phyloP scores from a whole-genome alignment of 2,113 vertebrate genomes.

The Petaurus breviceps region DNA sequence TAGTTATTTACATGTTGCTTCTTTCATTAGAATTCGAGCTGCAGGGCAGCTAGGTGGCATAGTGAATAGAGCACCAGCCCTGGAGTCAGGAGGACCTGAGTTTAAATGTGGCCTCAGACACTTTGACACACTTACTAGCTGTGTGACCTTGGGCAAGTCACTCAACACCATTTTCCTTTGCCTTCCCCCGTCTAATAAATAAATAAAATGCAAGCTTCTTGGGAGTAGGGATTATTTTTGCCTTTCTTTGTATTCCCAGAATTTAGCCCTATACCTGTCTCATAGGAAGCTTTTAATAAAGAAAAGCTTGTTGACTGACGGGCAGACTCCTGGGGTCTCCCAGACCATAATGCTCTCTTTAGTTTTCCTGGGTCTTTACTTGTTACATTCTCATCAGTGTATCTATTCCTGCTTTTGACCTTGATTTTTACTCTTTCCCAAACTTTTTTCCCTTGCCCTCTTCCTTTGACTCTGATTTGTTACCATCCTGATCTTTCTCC shows the following conservation, averaged over 20 bases:
- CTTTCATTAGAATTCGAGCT: neutral
- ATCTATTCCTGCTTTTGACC: neutral
- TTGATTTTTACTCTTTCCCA: neutral
- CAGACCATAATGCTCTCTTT: neutral
- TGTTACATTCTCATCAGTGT: neutral
- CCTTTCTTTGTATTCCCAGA: neutral
- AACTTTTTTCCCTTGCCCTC: neutral
- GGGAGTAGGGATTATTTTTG: neutral
- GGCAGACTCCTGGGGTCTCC: neutral
- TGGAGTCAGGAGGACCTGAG: too few relatives aligned
- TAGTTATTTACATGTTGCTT: neutral
- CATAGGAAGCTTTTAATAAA: neutral
- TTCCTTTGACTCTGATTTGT: conserved; percentile 6
- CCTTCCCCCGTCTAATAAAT: too few relatives aligned
- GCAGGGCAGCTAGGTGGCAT: too few relatives aligned
- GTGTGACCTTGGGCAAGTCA: too few relatives aligned
- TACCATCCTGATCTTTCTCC: neutral
- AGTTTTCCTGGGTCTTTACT: neutral
- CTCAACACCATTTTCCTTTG: too few relatives aligned
- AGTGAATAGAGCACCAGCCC: too few relatives aligned
- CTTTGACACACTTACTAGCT: too few relatives aligned
- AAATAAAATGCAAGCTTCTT: neutral
- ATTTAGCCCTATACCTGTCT: neutral
- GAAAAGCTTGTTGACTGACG: neutral
- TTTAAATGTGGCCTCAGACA: too few relatives aligned